Percentiles rank a stretch among this genome's conserved stretches.
phyloP scores from a whole-genome alignment of 2,113 vertebrate species.

The Rhabdornis inornatus region DNA sequence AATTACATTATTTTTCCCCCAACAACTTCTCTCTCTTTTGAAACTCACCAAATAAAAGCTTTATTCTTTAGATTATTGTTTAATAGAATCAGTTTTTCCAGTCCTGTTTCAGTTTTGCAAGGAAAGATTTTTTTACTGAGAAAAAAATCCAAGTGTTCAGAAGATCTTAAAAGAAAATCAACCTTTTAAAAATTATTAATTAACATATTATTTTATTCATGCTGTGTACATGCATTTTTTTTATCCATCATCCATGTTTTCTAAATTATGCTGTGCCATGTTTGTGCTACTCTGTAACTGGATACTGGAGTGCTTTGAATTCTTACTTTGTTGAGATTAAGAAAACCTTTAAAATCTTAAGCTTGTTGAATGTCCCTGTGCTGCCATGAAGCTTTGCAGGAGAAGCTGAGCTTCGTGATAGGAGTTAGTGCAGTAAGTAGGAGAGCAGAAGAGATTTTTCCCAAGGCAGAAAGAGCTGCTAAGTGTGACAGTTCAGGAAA shows the following conservation, averaged over 20 bases:
- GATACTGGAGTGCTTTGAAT: rapidly evolving
- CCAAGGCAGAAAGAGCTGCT: background rate
- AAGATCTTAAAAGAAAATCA: background rate
- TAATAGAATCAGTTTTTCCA: background rate
- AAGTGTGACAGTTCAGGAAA: background rate
- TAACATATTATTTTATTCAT: background rate
- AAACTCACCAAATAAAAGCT: background rate
- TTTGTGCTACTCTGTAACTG: background rate
- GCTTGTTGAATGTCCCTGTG: background rate
- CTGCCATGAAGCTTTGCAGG: background rate
- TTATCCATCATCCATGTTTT: background rate
- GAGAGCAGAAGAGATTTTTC: background rate
- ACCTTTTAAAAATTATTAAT: background rate
- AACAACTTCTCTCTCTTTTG: background rate
- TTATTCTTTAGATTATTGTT: background rate
- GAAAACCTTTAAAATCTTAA: background rate
- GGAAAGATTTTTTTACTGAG: background rate
- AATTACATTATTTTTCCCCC: background rate
- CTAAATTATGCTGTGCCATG: background rate
- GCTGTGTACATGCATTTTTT: background rate
- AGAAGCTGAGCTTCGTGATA: background rate
- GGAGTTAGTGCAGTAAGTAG: background rate
- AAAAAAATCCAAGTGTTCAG: background rate
- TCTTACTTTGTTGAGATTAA: background rate
- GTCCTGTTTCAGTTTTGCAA: background rate